Percentiles rank a stretch among this genome's conserved stretches.
phyloP scores from a whole-genome alignment of 1,140 invertebrate genomes.

The Solen grandis region DNA sequence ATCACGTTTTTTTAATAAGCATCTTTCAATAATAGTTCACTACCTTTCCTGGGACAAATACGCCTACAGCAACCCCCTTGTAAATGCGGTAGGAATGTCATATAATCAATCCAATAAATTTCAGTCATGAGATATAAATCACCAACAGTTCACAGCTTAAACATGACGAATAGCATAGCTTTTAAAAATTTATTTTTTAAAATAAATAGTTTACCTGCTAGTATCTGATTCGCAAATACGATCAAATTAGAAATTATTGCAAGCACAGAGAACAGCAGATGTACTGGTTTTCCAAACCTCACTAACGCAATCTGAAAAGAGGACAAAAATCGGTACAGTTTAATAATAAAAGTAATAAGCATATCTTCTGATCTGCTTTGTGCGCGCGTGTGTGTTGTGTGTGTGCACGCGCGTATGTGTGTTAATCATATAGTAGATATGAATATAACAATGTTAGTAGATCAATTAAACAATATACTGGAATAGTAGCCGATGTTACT shows the following conservation, averaged over 20 bases:
- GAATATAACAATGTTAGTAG: too few species aligned
- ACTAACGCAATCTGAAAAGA: constrained; percentile 74
- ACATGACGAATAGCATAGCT: neutral
- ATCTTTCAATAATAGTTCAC: too few species aligned
- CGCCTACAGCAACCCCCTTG: neutral
- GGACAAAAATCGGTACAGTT: neutral
- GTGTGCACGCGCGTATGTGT: too few species aligned
- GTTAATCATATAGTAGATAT: too few species aligned
- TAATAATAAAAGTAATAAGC: neutral
- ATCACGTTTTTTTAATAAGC: too few species aligned
- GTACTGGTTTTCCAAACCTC: constrained; percentile 74
- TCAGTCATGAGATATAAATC: neutral
- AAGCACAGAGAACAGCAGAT: constrained; percentile 75
- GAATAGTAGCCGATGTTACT: too few species aligned
- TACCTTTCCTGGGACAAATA: too few species aligned
- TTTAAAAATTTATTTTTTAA: too few species aligned
- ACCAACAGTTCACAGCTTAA: neutral
- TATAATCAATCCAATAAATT: neutral
- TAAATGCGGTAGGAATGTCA: neutral
- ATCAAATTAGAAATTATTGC: constrained; percentile 78
- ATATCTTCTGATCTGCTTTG: neutral
- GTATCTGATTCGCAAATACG: constrained; percentile 64
- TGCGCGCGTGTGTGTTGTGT: neutral
- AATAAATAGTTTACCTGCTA: constrained; percentile 55
- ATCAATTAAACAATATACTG: too few species aligned